These are phyloP conservation scores for Luehdorfia chinensis DNA, from an alignment of 1,140 invertebrate species.

Conservation along the genomic window DNA sequence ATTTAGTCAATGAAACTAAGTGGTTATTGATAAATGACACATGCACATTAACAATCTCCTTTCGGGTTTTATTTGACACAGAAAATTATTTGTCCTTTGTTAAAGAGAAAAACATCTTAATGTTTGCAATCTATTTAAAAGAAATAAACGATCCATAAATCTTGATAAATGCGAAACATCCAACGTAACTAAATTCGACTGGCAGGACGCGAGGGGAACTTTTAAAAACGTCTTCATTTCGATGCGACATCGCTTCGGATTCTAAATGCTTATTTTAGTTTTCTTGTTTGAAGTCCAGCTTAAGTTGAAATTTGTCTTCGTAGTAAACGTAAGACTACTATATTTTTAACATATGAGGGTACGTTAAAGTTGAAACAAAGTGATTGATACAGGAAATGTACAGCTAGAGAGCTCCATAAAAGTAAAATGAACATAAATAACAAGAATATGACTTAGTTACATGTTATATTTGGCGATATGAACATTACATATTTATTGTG, in stretches of 20 bases:
- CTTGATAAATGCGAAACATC: conserved; percentile 47
- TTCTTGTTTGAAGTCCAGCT: conserved; percentile 32
- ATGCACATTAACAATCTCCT: no score
- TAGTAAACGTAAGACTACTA: not conserved
- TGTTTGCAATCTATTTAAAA: conserved; percentile 24
- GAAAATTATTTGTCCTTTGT: not conserved
- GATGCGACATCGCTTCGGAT: conserved; percentile 26
- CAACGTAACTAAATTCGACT: conserved; percentile 31
- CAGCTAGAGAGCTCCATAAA: no score
- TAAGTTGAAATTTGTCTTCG: conserved; percentile 39
- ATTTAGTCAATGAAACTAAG: no score
- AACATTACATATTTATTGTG: no score
- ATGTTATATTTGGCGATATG: no score
- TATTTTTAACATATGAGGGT: no score
- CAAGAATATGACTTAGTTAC: no score
- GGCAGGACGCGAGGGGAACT: conserved; percentile 28
- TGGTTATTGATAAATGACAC: no score
- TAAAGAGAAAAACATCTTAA: conserved; percentile 8
- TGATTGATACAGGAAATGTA: no score
- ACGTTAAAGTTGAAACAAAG: no score
- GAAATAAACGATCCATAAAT: conserved; percentile 37
- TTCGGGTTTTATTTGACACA: conserved; percentile 11
- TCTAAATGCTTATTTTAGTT: conserved; percentile 38
- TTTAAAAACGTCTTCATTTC: conserved; percentile 47
- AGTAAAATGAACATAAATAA: no score